These are phyloP conservation scores for Pogonophryne albipinna DNA, from an alignment of 2,797 vertebrate species.

Conservation along the genomic window DNA sequence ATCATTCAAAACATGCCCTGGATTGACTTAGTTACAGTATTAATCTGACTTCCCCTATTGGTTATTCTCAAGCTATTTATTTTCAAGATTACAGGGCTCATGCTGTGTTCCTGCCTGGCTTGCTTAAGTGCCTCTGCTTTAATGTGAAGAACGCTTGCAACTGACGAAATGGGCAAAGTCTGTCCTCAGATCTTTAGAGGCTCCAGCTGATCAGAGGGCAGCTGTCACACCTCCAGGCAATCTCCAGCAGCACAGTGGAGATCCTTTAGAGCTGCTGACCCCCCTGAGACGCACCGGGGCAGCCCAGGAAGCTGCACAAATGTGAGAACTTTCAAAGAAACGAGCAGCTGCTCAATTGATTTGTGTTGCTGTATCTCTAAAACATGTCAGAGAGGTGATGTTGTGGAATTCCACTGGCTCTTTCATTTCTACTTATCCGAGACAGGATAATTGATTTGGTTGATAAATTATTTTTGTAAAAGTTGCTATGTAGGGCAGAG, in stretches of 20 bases:
- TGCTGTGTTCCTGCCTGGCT: constrained; percentile 57
- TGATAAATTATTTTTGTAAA: constrained; percentile 59
- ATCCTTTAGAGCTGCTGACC: constrained; percentile 73
- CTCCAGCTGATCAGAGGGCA: constrained; percentile 72
- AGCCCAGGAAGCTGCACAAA: constrained; percentile 61
- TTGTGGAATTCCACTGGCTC: constrained; percentile 38
- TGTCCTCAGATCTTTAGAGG: constrained; percentile 80
- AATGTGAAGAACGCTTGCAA: constrained; percentile 59
- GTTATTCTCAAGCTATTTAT: constrained; percentile 50
- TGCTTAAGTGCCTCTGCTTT: constrained; percentile 66
- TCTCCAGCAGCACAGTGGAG: constrained; percentile 59
- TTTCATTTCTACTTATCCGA: constrained; percentile 59
- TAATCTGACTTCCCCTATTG: constrained; percentile 22
- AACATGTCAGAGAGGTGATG: constrained; percentile 50
- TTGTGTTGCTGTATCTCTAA: constrained; percentile 51
- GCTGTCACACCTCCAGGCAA: constrained; percentile 75
- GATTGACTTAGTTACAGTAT: constrained; percentile 33
- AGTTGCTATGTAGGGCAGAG: constrained; percentile 69
- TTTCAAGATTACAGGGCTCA: constrained; percentile 49
- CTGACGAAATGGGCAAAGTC: constrained; percentile 58
- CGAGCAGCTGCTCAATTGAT: constrained; percentile 58
- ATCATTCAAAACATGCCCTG: constrained; percentile 49
- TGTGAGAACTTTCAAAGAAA: constrained; percentile 68
- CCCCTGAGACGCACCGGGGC: constrained; percentile 61
- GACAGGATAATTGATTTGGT: constrained; percentile 58